Conservation (phyloP, 1,140 invertebrate genomes). For the Mactra quadrangularis region DNA sequence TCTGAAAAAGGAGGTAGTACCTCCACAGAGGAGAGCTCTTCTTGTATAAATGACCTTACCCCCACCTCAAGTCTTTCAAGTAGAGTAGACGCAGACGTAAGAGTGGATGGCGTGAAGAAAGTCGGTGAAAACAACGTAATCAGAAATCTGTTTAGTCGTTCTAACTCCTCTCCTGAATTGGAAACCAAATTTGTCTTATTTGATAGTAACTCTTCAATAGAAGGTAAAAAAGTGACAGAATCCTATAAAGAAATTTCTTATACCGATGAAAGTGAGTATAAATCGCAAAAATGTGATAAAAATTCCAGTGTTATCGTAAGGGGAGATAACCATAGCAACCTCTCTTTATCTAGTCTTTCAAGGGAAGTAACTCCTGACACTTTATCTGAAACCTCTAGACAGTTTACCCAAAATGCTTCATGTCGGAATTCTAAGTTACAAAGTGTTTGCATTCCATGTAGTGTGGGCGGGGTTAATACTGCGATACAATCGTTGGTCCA, state of each 20-base stretch:
- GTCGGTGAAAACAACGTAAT: background rate
- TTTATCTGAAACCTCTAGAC: background rate
- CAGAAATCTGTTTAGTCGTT: background rate
- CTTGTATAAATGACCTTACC: background rate
- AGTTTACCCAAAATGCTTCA: constrained; percentile 2
- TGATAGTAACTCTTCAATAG: background rate
- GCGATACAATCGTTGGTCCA: constrained; percentile 26
- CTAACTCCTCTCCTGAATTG: background rate
- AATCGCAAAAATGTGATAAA: background rate
- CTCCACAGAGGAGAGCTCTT: too few relatives aligned
- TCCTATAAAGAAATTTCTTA: background rate
- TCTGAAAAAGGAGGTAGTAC: background rate
- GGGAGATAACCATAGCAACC: constrained; percentile 7
- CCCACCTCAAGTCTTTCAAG: constrained; percentile 47
- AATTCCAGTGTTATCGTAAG: background rate
- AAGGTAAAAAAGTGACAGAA: background rate
- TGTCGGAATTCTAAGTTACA: constrained; percentile 17
- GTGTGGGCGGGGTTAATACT: constrained; percentile 25
- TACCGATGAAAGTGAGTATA: background rate
- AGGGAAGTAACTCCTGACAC: constrained; percentile 20
- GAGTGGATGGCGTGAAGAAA: background rate
- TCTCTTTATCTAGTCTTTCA: constrained; percentile 30
- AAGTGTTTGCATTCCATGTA: constrained; percentile 48
- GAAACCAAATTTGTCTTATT: background rate
- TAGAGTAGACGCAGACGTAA: background rate